Conservation (phyloP, 2,113 vertebrate genomes). For the Cephalopterus ornatus region DNA sequence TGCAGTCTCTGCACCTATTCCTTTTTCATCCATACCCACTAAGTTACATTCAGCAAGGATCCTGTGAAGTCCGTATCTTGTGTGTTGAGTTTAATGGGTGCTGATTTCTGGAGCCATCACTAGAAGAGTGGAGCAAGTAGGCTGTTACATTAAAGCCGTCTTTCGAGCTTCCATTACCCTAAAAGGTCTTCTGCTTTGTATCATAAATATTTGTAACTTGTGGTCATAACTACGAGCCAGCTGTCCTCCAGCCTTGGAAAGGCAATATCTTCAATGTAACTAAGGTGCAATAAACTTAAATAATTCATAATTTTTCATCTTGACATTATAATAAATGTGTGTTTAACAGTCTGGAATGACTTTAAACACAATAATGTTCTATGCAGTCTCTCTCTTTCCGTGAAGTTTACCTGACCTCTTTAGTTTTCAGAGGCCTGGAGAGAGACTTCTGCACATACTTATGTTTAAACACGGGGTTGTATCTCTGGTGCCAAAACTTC, state of each 20-base stretch:
- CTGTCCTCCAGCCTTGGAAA: constrained; percentile 22
- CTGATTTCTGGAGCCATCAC: neutral
- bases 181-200: constrained; percentile 64
- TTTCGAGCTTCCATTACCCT: constrained; percentile 42
- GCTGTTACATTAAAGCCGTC: neutral
- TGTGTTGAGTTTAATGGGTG: neutral
- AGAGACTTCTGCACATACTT: neutral
- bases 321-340: constrained; percentile 21
- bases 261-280: constrained; percentile 29
- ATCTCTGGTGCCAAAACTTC: neutral
- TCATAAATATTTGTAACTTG: constrained; percentile 67
- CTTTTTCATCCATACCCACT: neutral
- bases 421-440: neutral
- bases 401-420: neutral
- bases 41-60: neutral
- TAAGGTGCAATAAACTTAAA: constrained; percentile 56
- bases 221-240: constrained; percentile 53
- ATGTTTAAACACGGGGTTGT: neutral
- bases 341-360: neutral
- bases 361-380: constrained; percentile 4
- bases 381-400: neutral
- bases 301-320: constrained; percentile 44
- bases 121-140: neutral
- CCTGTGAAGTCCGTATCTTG: neutral
- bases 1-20: neutral